These are phyloP conservation scores for Bryconaethiops microstoma DNA, from an alignment of 2,797 vertebrate genomes.

Conservation along the genomic window DNA sequence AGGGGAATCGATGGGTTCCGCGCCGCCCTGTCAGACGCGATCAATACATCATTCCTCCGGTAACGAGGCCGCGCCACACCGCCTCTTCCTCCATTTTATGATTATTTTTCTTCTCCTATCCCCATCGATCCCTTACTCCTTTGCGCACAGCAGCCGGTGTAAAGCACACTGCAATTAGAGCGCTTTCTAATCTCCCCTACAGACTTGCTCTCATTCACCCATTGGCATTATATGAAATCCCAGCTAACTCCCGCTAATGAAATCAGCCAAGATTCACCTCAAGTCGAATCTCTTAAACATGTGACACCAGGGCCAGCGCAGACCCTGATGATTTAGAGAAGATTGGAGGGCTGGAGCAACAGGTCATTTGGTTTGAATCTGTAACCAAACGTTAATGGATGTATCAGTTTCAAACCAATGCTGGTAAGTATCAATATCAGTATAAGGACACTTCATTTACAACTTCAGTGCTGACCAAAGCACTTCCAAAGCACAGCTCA, in stretches of 20 bases:
- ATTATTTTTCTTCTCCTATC: constrained; percentile 72
- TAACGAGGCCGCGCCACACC: constrained; percentile 76
- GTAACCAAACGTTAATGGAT: not conserved
- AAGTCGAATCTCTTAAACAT: constrained; percentile 70
- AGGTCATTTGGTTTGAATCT: not conserved
- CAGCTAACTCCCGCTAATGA: constrained; percentile 70
- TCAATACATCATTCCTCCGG: constrained; percentile 95
- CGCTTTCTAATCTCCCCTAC: constrained; percentile 74
- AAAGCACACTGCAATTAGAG: constrained; percentile 89
- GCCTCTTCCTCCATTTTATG: constrained; percentile 60
- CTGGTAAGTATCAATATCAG: not conserved
- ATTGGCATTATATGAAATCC: constrained; percentile 63
- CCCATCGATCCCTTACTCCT: constrained; percentile 81
- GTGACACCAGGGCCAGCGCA: constrained; percentile 15
- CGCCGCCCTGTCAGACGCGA: constrained; percentile 86
- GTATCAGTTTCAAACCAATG: not conserved
- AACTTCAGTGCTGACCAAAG: not conserved
- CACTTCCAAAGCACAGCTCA: not conserved
- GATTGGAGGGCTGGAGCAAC: constrained; percentile 23
- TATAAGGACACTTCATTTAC: not conserved
- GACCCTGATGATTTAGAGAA: constrained; percentile 31
- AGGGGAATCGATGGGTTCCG: constrained; percentile 83
- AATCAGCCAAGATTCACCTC: constrained; percentile 72
- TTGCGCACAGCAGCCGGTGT: constrained; percentile 72
- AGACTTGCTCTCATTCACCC: constrained; percentile 70